Evolutionary conservation across 2,888 invertebrate species (phyloP), one percentile per base, ranked within the genome.

Genomic region (Drosophila borborema): DNA sequence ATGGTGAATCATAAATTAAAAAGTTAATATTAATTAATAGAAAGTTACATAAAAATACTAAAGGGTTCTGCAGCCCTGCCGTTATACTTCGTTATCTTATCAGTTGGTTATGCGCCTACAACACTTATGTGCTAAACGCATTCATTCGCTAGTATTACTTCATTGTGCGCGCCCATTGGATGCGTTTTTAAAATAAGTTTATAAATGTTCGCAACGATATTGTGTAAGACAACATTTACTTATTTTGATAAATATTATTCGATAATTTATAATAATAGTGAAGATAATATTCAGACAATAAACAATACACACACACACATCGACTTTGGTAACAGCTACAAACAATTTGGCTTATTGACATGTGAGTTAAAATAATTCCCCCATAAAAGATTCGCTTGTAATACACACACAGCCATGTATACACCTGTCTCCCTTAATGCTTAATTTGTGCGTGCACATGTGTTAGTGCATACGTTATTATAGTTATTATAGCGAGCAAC

Each of bases 131-230:
- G 48, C 12, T 49, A 67, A 40, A 68, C 63, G 64, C 69, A 28
- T 73, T 55, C 63, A 75, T 77, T 69, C 55, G 73, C 69, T 70
- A 89, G 89, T 86, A 87, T 84, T 84, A 86, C 67, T 87, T 81
- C 70, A 72, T 62, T 48, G 70, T 61, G 79, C 74, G 72, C 64
- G 69, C 66, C 46, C 48, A 64, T 60, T 62, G 77, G 80, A 63
- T 77, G 74, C 66, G 68, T 69, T 78, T 76, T 63, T 41, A 45
- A 64, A 77, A 56, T 63, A 65, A 63, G 65, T 51, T 68, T 7
- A 10, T 58, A 38, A 16, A 23, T 36, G 45, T 40, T 14, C 49
- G 61, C 45, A 53, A 61, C 38, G 8, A 41, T 45, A 54, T 49
- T 53, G 45, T 56, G 18, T 49, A 46, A 23, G 16, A 41, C 65